Percentiles rank a stretch among this genome's conserved stretches.
These are phyloP conservation scores for Drosophila testacea DNA, from an alignment of 2,888 invertebrate genomes.

Conservation along the genomic window DNA sequence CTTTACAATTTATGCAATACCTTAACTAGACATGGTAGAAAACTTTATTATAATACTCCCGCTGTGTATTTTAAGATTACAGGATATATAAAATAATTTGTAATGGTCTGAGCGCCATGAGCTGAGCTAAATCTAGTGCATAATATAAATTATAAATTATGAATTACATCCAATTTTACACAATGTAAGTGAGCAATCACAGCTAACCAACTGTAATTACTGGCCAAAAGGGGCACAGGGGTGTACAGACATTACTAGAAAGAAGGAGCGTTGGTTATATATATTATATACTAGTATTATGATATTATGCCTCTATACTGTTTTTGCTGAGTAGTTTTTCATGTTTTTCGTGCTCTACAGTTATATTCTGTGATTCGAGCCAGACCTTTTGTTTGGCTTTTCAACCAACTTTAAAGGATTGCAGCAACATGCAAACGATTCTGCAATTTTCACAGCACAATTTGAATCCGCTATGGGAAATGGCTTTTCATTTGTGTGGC, in stretches of 20 bases:
- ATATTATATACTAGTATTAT: conserved; percentile 32
- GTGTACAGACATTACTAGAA: background rate
- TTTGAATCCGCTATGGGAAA: conserved; percentile 39
- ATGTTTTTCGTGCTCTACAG: conserved; percentile 47
- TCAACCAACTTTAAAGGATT: conserved; percentile 48
- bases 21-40: too few species aligned
- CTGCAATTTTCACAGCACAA: conserved; percentile 21
- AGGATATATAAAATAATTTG: conserved; percentile 11
- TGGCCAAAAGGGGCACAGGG: background rate
- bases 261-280: background rate
- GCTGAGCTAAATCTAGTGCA: conserved; percentile 21
- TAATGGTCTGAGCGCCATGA: conserved; percentile 16
- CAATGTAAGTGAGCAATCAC: conserved; percentile 47
- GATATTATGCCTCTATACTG: conserved; percentile 23
- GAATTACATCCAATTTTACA: conserved; percentile 28
- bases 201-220: conserved; percentile 34
- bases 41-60: too few species aligned
- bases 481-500: conserved; percentile 51
- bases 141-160: conserved; percentile 28
- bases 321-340: conserved; percentile 61
- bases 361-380: conserved; percentile 32
- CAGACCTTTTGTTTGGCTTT: conserved; percentile 52
- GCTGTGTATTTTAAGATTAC: background rate
- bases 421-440: conserved; percentile 47
- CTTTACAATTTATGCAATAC: too few species aligned